Evolutionary conservation across 2,888 invertebrate species (phyloP).

Genomic region (Trissolcus brochymenae): DNA sequence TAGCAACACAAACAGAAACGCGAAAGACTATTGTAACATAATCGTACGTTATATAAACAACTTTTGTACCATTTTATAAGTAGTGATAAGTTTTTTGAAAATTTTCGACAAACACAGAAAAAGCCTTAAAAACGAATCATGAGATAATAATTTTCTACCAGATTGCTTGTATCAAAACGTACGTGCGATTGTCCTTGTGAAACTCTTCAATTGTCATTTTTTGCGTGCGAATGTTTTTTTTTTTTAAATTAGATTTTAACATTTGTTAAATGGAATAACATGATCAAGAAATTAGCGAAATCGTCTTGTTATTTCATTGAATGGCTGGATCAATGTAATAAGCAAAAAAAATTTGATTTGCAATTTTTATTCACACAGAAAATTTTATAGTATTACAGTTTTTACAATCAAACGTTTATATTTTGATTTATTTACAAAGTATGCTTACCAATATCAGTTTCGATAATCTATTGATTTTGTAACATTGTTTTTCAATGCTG

Average conservation of each 20-base stretch:
- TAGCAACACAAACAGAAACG: background rate
- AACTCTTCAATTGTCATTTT: too few species aligned
- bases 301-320: too few species aligned
- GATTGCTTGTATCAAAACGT: too few species aligned
- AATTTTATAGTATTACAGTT: conserved; percentile 5
- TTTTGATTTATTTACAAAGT: too few species aligned
- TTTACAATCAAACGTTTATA: background rate
- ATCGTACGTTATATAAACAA: conserved; percentile 5
- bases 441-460: background rate
- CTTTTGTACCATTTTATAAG: conserved; percentile 16
- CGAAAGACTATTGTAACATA: conserved; percentile 3
- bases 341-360: too few species aligned
- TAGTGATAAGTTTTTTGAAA: conserved; percentile 9
- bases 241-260: too few species aligned
- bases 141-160: too few species aligned
- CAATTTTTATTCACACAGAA: background rate
- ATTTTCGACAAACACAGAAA: conserved; percentile 3
- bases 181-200: too few species aligned
- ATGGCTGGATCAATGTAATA: too few species aligned
- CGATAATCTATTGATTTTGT: conserved; percentile 1
- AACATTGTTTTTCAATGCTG: conserved; percentile 20
- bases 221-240: too few species aligned
- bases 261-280: too few species aligned
- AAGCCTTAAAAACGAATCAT: conserved; percentile 1
- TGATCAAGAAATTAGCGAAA: too few species aligned